Percentiles rank a stretch among this genome's conserved stretches.
Conservation (phyloP, 2,888 invertebrate genomes). For the Megalurothrips usitatus region DNA sequence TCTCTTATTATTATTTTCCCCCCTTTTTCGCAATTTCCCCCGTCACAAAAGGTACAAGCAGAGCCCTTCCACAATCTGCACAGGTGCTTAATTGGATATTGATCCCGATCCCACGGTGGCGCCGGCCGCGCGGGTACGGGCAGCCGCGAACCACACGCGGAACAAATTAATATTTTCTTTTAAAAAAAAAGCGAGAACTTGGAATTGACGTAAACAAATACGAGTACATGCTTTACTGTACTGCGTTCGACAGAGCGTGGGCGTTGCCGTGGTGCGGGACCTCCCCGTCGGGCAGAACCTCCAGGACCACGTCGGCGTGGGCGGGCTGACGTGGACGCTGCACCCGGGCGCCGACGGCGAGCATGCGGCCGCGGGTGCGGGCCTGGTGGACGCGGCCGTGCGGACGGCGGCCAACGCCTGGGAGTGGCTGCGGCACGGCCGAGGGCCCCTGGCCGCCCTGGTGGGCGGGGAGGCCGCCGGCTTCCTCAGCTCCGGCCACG, state of each 20-base stretch:
- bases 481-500: background rate
- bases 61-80: background rate
- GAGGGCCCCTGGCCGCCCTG: background rate
- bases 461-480: background rate
- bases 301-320: background rate
- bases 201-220: no score
- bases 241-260: background rate
- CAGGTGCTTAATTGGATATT: background rate
- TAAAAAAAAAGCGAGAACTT: no score
- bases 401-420: background rate
- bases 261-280: background rate
- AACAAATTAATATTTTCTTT: no score
- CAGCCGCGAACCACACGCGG: no score
- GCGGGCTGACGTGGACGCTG: background rate
- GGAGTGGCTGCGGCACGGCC: background rate
- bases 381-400: background rate
- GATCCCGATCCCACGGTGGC: background rate
- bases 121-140: no score
- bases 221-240: no score
- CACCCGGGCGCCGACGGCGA: background rate
- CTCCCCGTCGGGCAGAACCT: background rate
- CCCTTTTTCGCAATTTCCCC: background rate
- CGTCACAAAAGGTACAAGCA: background rate
- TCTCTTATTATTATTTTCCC: background rate
- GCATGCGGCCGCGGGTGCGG: no score